phyloP scores from a whole-genome alignment of 2,113 vertebrate species.

The Oceanodroma tethys region DNA sequence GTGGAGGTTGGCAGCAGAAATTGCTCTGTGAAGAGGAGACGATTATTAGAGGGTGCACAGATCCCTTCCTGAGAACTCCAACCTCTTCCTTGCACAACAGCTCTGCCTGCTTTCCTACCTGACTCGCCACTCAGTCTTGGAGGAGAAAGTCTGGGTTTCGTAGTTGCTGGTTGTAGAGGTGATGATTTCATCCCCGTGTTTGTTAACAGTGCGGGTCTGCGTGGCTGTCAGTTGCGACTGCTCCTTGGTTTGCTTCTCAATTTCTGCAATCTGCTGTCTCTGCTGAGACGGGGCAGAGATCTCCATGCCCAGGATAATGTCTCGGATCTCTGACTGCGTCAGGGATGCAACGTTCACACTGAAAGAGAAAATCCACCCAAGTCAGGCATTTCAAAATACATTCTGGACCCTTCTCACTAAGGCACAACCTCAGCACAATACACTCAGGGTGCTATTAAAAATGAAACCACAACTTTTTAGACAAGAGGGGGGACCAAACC shows the following conservation, averaged over 20 bases:
- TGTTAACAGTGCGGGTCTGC: constrained; percentile 97
- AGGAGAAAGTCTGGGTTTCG: constrained; percentile 98
- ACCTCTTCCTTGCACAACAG: neutral
- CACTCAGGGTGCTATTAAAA: neutral
- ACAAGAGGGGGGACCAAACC: neutral
- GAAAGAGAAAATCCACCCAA: neutral
- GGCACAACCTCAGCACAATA: neutral
- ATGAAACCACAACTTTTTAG: neutral
- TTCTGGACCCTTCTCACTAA: neutral
- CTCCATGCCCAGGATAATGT: constrained; percentile 99
- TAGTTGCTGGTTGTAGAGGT: constrained; percentile 99
- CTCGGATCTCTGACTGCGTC: constrained; percentile 97
- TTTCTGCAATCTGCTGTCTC: constrained; percentile 98
- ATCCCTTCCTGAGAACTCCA: neutral
- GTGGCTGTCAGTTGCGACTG: constrained; percentile 97
- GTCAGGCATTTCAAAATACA: neutral
- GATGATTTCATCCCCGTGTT: constrained; percentile 98
- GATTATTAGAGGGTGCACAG: neutral
- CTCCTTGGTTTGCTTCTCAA: constrained; percentile 99
- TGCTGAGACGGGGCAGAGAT: constrained; percentile 98
- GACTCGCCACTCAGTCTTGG: constrained; percentile 98
- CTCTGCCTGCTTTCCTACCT: constrained; percentile 71
- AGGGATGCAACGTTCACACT: constrained; percentile 97
- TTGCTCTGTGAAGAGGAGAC: constrained; percentile 78
- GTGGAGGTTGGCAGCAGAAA: constrained; percentile 97